Conservation (phyloP, 1,140 invertebrate species). For the Diachasma alloeum region DNA sequence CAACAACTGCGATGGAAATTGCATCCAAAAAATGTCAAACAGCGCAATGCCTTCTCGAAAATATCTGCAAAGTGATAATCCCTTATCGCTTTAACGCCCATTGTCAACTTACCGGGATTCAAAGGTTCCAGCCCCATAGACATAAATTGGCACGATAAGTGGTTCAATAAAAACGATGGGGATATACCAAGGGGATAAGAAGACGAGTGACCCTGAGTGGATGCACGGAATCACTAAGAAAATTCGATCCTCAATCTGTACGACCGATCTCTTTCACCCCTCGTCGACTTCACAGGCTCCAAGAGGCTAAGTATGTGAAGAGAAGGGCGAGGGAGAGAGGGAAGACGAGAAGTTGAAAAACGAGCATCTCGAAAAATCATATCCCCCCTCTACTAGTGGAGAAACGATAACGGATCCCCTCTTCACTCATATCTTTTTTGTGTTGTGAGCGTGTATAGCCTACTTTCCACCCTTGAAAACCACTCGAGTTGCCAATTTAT, state of each 20-base stretch:
- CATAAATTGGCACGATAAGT: constrained; percentile 24
- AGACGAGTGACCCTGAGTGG: neutral
- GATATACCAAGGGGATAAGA: neutral
- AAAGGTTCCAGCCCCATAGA: neutral
- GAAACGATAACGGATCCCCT: neutral
- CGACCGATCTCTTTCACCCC: constrained; percentile 15
- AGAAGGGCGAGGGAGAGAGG: neutral
- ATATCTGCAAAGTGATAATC: neutral
- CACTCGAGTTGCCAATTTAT: constrained; percentile 36
- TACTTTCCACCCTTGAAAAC: neutral
- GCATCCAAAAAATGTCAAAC: too few species aligned
- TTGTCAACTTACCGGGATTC: neutral
- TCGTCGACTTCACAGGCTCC: constrained; percentile 11
- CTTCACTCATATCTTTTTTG: neutral
- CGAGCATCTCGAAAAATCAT: constrained; percentile 29
- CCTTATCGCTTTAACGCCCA: neutral
- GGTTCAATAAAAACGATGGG: constrained; percentile 2
- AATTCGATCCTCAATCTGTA: constrained; percentile 21
- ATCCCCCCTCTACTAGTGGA: constrained; percentile 2
- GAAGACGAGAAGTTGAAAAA: constrained; percentile 24
- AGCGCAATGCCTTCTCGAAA: neutral
- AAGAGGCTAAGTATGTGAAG: neutral
- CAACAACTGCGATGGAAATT: too few species aligned
- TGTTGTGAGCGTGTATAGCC: neutral
- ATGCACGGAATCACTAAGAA: constrained; percentile 14